A percentile compares a stretch with the other conserved stretches of the same genome.
Evolutionary conservation across 2,797 vertebrate genomes (phyloP).

Genomic region (Sylvilagus floridanus): DNA sequence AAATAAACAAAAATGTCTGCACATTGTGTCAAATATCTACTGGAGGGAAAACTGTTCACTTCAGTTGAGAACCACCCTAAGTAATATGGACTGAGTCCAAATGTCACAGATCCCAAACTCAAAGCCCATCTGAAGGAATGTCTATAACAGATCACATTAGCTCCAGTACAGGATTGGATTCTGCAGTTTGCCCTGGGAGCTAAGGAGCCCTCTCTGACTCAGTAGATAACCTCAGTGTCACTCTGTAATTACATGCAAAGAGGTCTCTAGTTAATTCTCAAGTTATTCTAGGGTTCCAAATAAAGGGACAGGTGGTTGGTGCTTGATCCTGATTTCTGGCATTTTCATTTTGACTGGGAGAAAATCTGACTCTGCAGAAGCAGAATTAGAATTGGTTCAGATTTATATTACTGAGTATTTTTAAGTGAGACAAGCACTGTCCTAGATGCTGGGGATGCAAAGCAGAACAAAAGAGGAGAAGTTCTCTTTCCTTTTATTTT

Average conservation of each 20-base stretch:
- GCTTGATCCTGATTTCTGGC: conserved; percentile 56
- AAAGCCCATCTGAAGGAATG: not conserved
- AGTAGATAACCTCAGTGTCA: conserved; percentile 15
- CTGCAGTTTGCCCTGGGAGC: not conserved
- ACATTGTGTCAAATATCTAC: not conserved
- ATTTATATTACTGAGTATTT: too few species aligned
- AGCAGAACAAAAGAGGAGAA: too few species aligned
- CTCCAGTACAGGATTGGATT: not conserved
- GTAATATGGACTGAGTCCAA: not conserved
- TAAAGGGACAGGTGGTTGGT: not conserved
- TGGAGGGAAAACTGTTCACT: not conserved
- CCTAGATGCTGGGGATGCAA: too few species aligned
- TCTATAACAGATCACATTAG: not conserved
- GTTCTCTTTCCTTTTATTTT: too few species aligned
- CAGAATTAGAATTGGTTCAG: too few species aligned
- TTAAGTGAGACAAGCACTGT: too few species aligned
- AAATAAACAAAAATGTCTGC: conserved; percentile 27
- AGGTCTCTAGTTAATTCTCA: conserved; percentile 13
- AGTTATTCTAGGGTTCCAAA: conserved; percentile 50
- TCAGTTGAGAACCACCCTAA: not conserved
- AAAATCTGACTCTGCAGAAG: conserved; percentile 28
- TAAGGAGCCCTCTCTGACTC: not conserved
- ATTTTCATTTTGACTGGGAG: conserved; percentile 21
- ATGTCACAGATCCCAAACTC: not conserved
- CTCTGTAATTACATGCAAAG: conserved; percentile 46